phyloP scores from a whole-genome alignment of 2,797 vertebrate genomes.

The Notolabrus celidotus region DNA sequence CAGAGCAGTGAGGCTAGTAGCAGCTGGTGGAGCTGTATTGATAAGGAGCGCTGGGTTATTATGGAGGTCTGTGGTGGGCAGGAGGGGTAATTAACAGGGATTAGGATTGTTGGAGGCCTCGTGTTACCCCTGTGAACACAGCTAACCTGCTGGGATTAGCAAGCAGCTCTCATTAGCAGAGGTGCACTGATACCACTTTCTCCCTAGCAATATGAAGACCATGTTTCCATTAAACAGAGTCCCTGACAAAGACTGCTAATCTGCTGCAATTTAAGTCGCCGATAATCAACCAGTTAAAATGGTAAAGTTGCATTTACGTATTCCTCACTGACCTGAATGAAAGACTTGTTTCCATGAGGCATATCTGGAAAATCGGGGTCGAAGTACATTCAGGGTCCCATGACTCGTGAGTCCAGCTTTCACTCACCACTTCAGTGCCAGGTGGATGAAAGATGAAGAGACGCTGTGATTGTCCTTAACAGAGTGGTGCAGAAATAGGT shows the following conservation, averaged over 20 bases:
- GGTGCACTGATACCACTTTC: constrained; percentile 32
- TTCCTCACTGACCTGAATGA: no score
- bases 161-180: constrained; percentile 55
- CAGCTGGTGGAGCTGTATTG: constrained; percentile 41
- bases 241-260: constrained; percentile 4
- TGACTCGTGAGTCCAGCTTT: no score
- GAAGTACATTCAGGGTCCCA: no score
- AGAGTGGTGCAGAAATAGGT: no score
- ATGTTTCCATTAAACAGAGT: constrained; percentile 8
- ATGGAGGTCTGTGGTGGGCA: constrained; percentile 57
- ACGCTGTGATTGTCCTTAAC: no score
- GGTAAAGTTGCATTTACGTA: constrained; percentile 1
- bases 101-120: constrained; percentile 66
- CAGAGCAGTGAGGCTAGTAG: constrained; percentile 21
- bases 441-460: no score
- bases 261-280: background rate
- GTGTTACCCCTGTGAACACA: constrained; percentile 49
- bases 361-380: no score
- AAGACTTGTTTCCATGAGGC: no score
- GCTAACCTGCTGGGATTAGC: constrained; percentile 73
- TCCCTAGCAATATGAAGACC: constrained; percentile 5
- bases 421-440: no score
- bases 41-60: constrained; percentile 63
- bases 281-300: constrained; percentile 10
- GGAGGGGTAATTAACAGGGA: constrained; percentile 75